phyloP scores from a whole-genome alignment of 2,888 invertebrate genomes.

The Thera britannica region DNA sequence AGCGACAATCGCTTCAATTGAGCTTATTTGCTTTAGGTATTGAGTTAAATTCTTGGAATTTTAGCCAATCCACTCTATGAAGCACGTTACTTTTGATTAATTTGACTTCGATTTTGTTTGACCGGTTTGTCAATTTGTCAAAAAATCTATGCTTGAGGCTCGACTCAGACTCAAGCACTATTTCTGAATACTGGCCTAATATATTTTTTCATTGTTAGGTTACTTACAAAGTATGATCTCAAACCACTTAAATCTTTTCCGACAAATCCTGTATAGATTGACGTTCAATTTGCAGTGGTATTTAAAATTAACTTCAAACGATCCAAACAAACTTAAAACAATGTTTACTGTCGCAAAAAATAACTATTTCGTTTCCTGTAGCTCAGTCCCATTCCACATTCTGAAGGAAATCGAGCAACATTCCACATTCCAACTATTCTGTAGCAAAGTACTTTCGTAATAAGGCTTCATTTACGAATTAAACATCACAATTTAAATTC shows the following conservation, averaged over 20 bases:
- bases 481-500: slow-evolving; percentile 36
- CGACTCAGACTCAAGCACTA: no score
- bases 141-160: no score
- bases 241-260: neutral
- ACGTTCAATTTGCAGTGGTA: neutral
- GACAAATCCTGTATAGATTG: neutral
- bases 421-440: slow-evolving; percentile 36
- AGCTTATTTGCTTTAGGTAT: slow-evolving; percentile 24
- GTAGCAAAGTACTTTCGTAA: slow-evolving; percentile 38
- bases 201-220: no score
- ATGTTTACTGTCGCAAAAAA: neutral
- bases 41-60: slow-evolving; percentile 30
- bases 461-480: slow-evolving; percentile 39
- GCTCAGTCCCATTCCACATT: slow-evolving; percentile 33
- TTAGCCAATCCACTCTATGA: slow-evolving; percentile 1
- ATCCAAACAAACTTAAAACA: neutral
- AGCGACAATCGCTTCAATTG: slow-evolving; percentile 36
- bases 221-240: neutral
- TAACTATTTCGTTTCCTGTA: slow-evolving; percentile 19
- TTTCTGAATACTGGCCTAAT: no score
- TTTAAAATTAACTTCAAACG: neutral
- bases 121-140: no score
- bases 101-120: no score
- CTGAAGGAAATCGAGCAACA: slow-evolving; percentile 41
- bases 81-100: neutral